Percentiles rank a stretch among this genome's conserved stretches.
Evolutionary conservation across 2,888 invertebrate species (phyloP).

Genomic region (Bibio marci): DNA sequence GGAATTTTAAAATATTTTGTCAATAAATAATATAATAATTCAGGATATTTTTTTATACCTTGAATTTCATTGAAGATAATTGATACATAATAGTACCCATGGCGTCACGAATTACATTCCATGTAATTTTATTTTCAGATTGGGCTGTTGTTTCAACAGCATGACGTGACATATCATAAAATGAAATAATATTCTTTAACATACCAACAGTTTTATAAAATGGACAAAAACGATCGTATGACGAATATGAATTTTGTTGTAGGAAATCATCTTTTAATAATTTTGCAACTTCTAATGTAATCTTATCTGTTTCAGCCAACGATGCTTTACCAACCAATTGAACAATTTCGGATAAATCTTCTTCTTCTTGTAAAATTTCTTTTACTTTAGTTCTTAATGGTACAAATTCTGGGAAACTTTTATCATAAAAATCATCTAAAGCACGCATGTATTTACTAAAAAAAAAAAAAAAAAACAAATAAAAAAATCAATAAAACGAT

Average conservation of each 20-base stretch:
- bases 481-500: background rate
- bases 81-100: slow-evolving; percentile 95
- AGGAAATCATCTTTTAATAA: slow-evolving; percentile 97
- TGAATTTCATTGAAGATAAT: slow-evolving; percentile 98
- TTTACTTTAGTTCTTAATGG: slow-evolving; percentile 87
- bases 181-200: slow-evolving; percentile 93
- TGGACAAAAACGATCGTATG: slow-evolving; percentile 95
- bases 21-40: background rate
- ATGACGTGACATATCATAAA: slow-evolving; percentile 97
- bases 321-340: slow-evolving; percentile 99
- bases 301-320: slow-evolving; percentile 96
- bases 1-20: slow-evolving; percentile 3
- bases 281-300: slow-evolving; percentile 96
- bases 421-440: slow-evolving; percentile 98
- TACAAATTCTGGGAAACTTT: slow-evolving; percentile 93
- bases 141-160: slow-evolving; percentile 97
- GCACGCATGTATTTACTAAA: slow-evolving; percentile 94
- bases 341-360: slow-evolving; percentile 98
- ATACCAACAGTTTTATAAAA: slow-evolving; percentile 99
- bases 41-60: slow-evolving; percentile 35
- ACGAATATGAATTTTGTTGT: slow-evolving; percentile 96
- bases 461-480: slow-evolving; percentile 10
- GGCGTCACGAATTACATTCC: slow-evolving; percentile 92
- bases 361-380: slow-evolving; percentile 96
- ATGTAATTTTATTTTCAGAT: slow-evolving; percentile 97